Evolutionary conservation across 2,113 vertebrate species (phyloP), one percentile per base, ranked within the genome.

Genomic region (Lutjanus erythropterus): DNA sequence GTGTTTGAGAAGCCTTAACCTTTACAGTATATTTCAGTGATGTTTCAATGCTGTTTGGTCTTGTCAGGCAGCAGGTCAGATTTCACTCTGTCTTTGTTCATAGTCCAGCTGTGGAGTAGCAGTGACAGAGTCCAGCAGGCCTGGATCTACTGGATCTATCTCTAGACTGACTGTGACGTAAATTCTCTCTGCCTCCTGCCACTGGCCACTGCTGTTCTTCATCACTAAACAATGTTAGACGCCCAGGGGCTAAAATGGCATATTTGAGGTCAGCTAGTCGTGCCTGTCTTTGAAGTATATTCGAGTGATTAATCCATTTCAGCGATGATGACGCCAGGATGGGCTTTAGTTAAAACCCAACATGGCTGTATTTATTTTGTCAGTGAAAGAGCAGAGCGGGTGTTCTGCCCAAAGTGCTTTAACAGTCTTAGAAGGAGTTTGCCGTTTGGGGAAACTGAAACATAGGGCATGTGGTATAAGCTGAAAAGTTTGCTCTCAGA

Each of bases 41-140:
- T 55, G 12, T 59, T 58, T 71, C 42, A 83, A 3, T 59, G 25
- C 9, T 35, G 31, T 61, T 69, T 73, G 56, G 27, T 6, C n/a
- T 56, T 8, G 0, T 72, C 27, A 58, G 64, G 60, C 29, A 61
- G 62, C 8, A 25, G 21, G 25, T 75, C 59, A 50, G 39, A 73
- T 42, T 71, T 35, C 14, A 35, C 6, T 64, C 42, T 27, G 72
- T 42, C 52, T 80, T 65, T 71, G 59, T 61, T 33, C 41, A 6
- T 25, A 55, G 47, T 75, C 65, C 62, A 61, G 41, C 72, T 53
- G 33, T 64, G 33, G 42, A 49, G 44, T 25, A 37, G 37, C 56
- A 72, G 4, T 37, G 50, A 73, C 29, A 53, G 55, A 81, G 53
- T 70, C 66, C 59, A 77, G 68, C 78, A 78, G 58, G 31, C 56